A percentile compares a stretch with the other conserved stretches of the same genome.
phyloP scores from a whole-genome alignment of 2,888 invertebrate genomes.

The Sericinus montela region DNA sequence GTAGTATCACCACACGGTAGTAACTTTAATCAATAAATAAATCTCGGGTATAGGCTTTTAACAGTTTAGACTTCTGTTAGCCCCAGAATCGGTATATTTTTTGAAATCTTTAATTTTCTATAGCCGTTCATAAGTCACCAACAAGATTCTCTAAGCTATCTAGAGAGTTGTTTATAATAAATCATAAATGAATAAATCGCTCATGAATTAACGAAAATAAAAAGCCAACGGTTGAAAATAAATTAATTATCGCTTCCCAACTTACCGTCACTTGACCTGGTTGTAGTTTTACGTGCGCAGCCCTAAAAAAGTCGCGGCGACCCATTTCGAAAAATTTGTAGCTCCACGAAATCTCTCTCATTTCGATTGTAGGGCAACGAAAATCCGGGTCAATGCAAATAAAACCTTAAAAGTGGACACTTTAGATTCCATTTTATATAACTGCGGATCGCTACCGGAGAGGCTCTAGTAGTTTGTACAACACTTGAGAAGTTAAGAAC shows the following conservation, averaged over 20 bases:
- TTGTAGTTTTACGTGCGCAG: constrained; percentile 17
- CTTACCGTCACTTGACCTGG: constrained; percentile 18
- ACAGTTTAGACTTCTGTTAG: too few relatives aligned
- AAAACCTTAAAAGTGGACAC: background rate
- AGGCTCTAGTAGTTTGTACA: background rate
- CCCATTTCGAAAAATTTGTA: constrained; percentile 51
- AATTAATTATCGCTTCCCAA: constrained; percentile 11
- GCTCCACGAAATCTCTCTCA: constrained; percentile 42
- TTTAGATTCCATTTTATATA: background rate
- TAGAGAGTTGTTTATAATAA: too few relatives aligned
- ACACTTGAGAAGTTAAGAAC: background rate
- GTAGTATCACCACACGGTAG: too few relatives aligned
- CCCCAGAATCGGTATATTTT: too few relatives aligned
- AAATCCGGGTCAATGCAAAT: constrained; percentile 7
- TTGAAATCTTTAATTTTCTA: too few relatives aligned
- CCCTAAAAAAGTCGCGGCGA: constrained; percentile 33
- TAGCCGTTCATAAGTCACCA: too few relatives aligned
- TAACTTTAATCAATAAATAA: too few relatives aligned
- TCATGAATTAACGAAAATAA: constrained; percentile 1
- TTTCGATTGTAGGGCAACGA: constrained; percentile 45
- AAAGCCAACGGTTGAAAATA: constrained; percentile 4
- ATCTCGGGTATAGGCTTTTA: too few relatives aligned
- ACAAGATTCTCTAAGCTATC: too few relatives aligned
- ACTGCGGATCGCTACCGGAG: background rate
- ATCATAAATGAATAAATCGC: constrained; percentile 5